Evolutionary conservation across 2,888 invertebrate genomes (phyloP).

Genomic region (Oligia strigilis): DNA sequence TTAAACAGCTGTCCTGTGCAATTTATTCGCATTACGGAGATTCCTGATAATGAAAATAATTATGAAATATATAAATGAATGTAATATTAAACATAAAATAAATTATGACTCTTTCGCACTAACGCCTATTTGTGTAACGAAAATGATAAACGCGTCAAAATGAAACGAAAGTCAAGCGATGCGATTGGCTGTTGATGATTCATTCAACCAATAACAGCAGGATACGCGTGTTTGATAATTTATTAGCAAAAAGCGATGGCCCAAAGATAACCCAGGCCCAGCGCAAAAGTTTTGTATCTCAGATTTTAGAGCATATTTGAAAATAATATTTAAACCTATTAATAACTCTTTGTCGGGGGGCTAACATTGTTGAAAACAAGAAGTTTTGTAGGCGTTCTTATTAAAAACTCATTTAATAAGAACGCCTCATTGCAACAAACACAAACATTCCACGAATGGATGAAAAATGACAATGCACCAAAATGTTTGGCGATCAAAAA

Average conservation of each 20-base stretch:
- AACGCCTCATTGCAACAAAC: neutral
- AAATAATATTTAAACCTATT: too few species aligned
- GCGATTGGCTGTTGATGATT: neutral
- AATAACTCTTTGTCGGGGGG: too few species aligned
- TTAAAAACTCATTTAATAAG: too few species aligned
- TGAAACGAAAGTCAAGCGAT: neutral
- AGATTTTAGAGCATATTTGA: too few species aligned
- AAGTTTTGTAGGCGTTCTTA: too few species aligned
- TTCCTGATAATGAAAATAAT: conserved; percentile 6
- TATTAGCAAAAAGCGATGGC: too few species aligned
- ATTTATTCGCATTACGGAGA: conserved; percentile 25
- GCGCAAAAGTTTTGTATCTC: too few species aligned
- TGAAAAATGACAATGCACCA: neutral
- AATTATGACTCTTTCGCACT: neutral
- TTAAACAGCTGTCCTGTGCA: conserved; percentile 8
- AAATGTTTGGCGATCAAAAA: neutral
- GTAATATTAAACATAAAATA: too few species aligned
- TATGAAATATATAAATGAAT: too few species aligned
- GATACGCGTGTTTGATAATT: neutral
- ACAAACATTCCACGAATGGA: neutral
- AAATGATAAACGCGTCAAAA: neutral
- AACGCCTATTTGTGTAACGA: too few species aligned
- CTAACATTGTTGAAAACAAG: too few species aligned
- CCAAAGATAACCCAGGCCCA: too few species aligned
- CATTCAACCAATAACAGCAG: neutral